Evolutionary conservation across 1,140 invertebrate species (phyloP), one percentile per base, ranked within the genome.

Genomic region (Diorhabda sublineata): DNA sequence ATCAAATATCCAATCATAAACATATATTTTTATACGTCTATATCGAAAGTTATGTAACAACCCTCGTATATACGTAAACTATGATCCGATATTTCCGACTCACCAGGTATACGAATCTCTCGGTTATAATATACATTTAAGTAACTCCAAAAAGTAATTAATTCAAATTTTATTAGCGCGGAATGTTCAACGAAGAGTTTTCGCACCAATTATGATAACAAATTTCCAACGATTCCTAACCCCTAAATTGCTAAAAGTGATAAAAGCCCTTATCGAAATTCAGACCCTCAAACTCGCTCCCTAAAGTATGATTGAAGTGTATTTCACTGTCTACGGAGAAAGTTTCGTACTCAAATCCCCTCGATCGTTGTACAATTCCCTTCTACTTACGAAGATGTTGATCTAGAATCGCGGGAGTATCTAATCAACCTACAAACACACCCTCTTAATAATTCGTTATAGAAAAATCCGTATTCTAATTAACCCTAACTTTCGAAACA

Each of bases 261-360:
- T 52, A 52, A 52, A 52, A 52, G 47, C 47, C 47, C 47, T 52
- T 52, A 52, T 52, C 47, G 47, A 52, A 52, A 52, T 52, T 4
- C 47, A 52, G 47, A n/a, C 47, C 47, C 47, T 52, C 47, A 6
- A 52, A 52, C 47, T 52, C n/a, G 47, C 47, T 52, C 47, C 47
- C 47, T 52, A 52, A 52, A 52, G 47, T 52, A 52, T 52, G 47
- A 52, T 52, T 52, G 47, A 52, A 52, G 47, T 52, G n/a, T 52
- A 52, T 52, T 52, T 52, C 47, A 8, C 6, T 52, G 47, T 52
- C 47, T 52, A 3, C n/a, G 47, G 47, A 52, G 47, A 8, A 52
- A 52, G 6, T 52, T 2, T n/a, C 6, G 47, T 3, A 52, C 6
- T 52, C 6, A 52, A 6, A 6, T 52, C 47, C n/a, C 47, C 47